Percentiles rank a stretch among this genome's conserved stretches.
Evolutionary conservation across 2,888 invertebrate genomes (phyloP).

Genomic region (Plutella xylostella): DNA sequence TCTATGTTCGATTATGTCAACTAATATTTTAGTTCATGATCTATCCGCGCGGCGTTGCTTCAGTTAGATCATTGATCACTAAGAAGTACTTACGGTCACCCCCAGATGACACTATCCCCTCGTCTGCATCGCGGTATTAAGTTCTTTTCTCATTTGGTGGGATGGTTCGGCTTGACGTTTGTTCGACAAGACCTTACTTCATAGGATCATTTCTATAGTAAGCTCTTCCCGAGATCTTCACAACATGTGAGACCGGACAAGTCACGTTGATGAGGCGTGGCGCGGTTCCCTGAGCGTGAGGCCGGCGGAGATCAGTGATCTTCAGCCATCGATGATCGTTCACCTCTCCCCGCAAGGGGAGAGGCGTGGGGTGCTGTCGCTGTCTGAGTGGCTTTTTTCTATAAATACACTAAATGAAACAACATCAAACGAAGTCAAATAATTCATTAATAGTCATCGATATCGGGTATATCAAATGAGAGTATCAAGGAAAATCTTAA

Average conservation of each 20-base stretch:
- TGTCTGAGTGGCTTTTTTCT: constrained; percentile 21
- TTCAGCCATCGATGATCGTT: constrained; percentile 27
- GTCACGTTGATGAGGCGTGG: constrained; percentile 26
- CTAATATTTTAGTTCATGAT: too few relatives aligned
- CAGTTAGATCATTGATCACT: too few relatives aligned
- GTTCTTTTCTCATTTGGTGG: neutral
- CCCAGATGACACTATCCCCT: neutral
- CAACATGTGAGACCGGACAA: constrained; percentile 19
- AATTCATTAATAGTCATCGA: too few relatives aligned
- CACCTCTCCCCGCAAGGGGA: constrained; percentile 16
- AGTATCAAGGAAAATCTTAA: too few relatives aligned
- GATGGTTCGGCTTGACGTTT: neutral
- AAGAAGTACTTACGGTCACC: too few relatives aligned
- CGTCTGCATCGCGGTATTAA: neutral
- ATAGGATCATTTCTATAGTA: constrained; percentile 28
- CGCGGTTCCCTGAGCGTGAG: constrained; percentile 27
- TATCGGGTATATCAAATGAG: too few relatives aligned
- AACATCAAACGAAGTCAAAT: too few relatives aligned
- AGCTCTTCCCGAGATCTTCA: constrained; percentile 22
- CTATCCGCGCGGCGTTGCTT: too few relatives aligned
- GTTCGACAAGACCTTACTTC: constrained; percentile 23
- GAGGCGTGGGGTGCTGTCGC: constrained; percentile 22
- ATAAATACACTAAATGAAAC: too few relatives aligned
- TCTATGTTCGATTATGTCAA: too few relatives aligned
- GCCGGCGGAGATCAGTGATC: constrained; percentile 17